Evolutionary conservation across 2,888 invertebrate species (phyloP).

Genomic region (Lycia hirtaria): DNA sequence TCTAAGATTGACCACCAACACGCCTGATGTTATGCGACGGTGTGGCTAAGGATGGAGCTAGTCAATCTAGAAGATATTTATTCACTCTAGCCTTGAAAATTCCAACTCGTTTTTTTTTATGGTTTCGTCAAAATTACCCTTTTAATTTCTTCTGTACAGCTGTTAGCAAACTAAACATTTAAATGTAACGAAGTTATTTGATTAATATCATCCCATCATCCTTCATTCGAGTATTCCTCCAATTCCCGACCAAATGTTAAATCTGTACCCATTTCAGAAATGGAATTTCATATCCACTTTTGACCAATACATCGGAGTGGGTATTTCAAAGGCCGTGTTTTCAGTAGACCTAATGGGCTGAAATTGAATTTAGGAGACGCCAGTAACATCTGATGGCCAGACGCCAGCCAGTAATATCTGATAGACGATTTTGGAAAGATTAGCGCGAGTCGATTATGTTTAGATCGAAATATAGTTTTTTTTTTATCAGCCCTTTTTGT

Average conservation of each 20-base stretch:
- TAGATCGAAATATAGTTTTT: background rate
- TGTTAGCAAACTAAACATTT: background rate
- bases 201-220: conserved; percentile 2
- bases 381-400: conserved; percentile 28
- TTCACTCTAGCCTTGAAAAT: too few relatives aligned
- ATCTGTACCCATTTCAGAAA: conserved; percentile 32
- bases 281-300: conserved; percentile 11
- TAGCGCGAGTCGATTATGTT: background rate
- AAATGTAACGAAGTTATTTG: conserved; percentile 8
- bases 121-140: background rate
- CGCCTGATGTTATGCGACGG: too few relatives aligned
- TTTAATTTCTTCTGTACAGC: background rate
- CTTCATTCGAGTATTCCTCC: background rate
- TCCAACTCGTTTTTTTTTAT: too few relatives aligned
- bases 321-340: conserved; percentile 4
- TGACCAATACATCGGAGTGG: conserved; percentile 1
- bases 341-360: conserved; percentile 1
- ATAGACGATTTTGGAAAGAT: conserved; percentile 1
- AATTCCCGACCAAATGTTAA: conserved; percentile 30
- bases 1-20: too few relatives aligned
- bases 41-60: too few relatives aligned
- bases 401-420: too few relatives aligned
- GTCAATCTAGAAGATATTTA: too few relatives aligned
- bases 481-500: too few relatives aligned
- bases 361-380: conserved; percentile 30